Percentiles rank a stretch among this genome's conserved stretches.
These are phyloP conservation scores for Thaleichthys pacificus DNA, from an alignment of 2,797 vertebrate genomes.

Conservation along the genomic window DNA sequence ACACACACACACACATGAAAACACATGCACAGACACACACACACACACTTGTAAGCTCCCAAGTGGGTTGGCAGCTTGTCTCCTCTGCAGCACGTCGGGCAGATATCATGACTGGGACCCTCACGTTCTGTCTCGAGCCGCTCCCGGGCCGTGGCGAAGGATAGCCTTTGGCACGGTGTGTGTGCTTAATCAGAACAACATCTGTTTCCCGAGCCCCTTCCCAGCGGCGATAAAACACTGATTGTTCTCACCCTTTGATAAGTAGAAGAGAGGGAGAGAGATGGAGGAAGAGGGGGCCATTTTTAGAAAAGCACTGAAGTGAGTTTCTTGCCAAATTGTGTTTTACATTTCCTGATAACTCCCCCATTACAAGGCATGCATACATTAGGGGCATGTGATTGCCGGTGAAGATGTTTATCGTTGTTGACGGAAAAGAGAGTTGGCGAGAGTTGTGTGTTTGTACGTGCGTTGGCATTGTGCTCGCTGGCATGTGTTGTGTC, in stretches of 20 bases:
- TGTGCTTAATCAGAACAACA: slow-evolving; percentile 68
- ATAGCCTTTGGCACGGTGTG: slow-evolving; percentile 20
- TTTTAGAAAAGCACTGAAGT: slow-evolving; percentile 39
- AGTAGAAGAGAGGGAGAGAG: slow-evolving; percentile 1
- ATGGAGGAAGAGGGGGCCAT: slow-evolving; percentile 11
- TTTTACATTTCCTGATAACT: slow-evolving; percentile 59
- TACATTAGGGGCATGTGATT: slow-evolving; percentile 43
- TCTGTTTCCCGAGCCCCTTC: slow-evolving; percentile 71
- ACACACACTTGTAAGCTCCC: background rate
- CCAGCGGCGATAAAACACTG: slow-evolving; percentile 66
- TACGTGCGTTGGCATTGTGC: background rate
- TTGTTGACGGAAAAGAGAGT: slow-evolving; percentile 37
- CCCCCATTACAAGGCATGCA: slow-evolving; percentile 37
- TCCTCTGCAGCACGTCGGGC: slow-evolving; percentile 40
- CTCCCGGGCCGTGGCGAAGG: slow-evolving; percentile 40
- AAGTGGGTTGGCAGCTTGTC: slow-evolving; percentile 21
- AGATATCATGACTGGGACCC: slow-evolving; percentile 47
- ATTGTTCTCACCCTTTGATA: slow-evolving; percentile 70
- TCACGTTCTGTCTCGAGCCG: slow-evolving; percentile 35
- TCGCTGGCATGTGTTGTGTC: background rate
- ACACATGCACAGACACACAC: background rate
- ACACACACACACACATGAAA: background rate
- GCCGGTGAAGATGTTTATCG: slow-evolving; percentile 52
- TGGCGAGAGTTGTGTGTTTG: background rate
- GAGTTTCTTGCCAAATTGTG: slow-evolving; percentile 38